Evolutionary conservation across 2,113 vertebrate species (phyloP).

Genomic region (Brachyhypopomus occidentalis): DNA sequence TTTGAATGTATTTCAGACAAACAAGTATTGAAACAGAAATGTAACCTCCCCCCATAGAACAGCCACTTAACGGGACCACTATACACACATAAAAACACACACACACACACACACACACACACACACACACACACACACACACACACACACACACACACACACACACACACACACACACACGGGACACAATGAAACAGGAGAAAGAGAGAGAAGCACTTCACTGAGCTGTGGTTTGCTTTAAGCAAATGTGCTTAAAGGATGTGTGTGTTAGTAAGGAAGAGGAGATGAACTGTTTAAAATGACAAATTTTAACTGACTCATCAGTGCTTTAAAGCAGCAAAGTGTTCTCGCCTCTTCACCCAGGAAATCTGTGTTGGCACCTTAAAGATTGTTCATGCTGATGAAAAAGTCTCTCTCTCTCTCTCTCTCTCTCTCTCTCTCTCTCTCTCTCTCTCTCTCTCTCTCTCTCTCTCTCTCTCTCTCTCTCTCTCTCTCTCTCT

Average conservation of each 20-base stretch:
- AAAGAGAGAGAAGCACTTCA: neutral
- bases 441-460: neutral
- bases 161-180: neutral
- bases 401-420: neutral
- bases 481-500: too few species aligned
- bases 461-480: too few species aligned
- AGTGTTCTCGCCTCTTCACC: neutral
- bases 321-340: neutral
- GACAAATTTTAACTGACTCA: neutral
- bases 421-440: neutral
- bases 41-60: too few species aligned
- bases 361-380: slow-evolving; percentile 16
- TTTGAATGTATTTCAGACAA: too few species aligned
- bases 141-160: neutral
- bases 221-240: neutral
- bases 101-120: too few species aligned
- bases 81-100: neutral
- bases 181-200: neutral
- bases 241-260: too few species aligned
- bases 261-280: too few species aligned
- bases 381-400: neutral
- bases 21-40: too few species aligned
- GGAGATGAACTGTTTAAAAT: neutral
- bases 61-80: too few species aligned
- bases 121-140: too few species aligned